These are phyloP conservation scores for Pandemis heparana DNA, from an alignment of 2,888 invertebrate genomes.

Conservation along the genomic window DNA sequence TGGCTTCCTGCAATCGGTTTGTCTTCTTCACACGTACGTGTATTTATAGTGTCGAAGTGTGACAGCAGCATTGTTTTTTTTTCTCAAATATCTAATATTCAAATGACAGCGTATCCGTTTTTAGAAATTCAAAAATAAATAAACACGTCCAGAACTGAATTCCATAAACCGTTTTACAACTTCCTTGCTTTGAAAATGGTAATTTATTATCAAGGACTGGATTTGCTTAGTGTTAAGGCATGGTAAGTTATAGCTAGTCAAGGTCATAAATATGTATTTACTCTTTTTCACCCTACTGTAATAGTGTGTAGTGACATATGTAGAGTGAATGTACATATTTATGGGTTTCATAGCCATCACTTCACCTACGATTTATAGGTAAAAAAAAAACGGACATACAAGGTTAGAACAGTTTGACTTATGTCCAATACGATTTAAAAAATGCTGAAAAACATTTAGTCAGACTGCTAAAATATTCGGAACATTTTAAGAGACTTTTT, in stretches of 20 bases:
- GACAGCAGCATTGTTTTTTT: conserved; percentile 64
- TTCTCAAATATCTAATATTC: conserved; percentile 79
- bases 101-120: conserved; percentile 84
- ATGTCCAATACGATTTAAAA: too few species aligned
- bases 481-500: too few species aligned
- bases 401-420: too few species aligned
- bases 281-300: background rate
- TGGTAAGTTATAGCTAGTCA: background rate
- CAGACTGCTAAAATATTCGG: too few species aligned
- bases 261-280: background rate
- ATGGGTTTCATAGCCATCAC: background rate
- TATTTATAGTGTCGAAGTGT: conserved; percentile 52
- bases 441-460: too few species aligned
- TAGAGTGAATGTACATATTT: background rate
- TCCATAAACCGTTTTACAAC: conserved; percentile 76
- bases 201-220: conserved; percentile 19
- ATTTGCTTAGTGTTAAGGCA: background rate
- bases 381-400: too few species aligned
- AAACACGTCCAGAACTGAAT: conserved; percentile 64
- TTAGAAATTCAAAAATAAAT: conserved; percentile 79
- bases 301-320: background rate
- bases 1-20: conserved; percentile 75
- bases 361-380: too few species aligned
- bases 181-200: conserved; percentile 70
- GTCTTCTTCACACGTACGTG: conserved; percentile 62